A percentile compares a stretch with the other conserved stretches of the same genome.
Evolutionary conservation across 2,113 vertebrate species (phyloP).

Genomic region (Platysteira castanea): DNA sequence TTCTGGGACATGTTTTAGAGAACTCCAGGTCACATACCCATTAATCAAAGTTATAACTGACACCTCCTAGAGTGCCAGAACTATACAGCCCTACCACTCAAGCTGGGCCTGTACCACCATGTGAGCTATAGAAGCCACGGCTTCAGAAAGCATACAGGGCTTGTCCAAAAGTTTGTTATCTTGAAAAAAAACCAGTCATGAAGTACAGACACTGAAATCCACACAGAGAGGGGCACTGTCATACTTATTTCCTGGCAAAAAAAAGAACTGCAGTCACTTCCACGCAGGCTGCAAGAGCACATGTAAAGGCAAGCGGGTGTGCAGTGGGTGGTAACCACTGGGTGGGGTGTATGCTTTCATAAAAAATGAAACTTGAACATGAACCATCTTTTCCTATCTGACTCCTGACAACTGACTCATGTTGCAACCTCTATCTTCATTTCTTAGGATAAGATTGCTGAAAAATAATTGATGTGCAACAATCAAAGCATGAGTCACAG

Average conservation of each 20-base stretch:
- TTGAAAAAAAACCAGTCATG: neutral
- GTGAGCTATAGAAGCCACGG: neutral
- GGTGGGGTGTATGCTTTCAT: neutral
- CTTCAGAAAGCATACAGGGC: neutral
- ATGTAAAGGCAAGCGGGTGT: neutral
- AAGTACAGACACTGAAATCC: neutral
- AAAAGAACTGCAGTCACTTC: neutral
- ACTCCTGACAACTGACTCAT: neutral
- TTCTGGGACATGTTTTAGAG: neutral
- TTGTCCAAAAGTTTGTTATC: neutral
- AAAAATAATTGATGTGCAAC: neutral
- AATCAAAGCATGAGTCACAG: neutral
- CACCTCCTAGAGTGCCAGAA: neutral
- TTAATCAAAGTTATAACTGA: neutral
- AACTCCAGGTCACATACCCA: neutral
- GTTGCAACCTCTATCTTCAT: neutral
- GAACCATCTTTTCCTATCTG: rapidly evolving
- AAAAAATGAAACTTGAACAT: rapidly evolving
- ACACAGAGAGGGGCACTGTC: neutral
- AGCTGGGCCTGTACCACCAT: neutral
- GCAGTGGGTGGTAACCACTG: neutral
- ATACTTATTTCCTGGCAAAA: neutral
- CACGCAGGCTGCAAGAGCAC: neutral
- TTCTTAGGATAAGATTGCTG: neutral
- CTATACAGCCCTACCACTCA: neutral